Percentiles rank a stretch among this genome's conserved stretches.
Evolutionary conservation across 2,888 invertebrate genomes (phyloP).

Genomic region (Scaptomyza cyrtandrae): DNA sequence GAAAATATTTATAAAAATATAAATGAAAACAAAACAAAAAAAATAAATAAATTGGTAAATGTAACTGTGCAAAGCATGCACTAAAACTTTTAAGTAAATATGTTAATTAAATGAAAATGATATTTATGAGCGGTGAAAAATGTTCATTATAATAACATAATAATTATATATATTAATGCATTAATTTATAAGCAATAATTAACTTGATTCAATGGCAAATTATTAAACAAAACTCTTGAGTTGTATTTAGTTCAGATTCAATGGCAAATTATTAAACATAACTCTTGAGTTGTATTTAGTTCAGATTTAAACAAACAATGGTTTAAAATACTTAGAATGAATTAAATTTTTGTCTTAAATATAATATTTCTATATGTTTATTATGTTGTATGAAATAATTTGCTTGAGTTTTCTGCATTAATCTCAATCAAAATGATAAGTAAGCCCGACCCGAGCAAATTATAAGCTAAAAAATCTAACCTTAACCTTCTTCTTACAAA

Average conservation of each 20-base stretch:
- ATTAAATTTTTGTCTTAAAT: slow-evolving; percentile 1
- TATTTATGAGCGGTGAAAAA: slow-evolving; percentile 29
- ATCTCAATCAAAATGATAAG: slow-evolving; percentile 5
- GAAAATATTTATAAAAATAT: slow-evolving; percentile 27
- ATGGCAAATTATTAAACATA: background rate
- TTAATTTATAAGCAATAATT: slow-evolving; percentile 63
- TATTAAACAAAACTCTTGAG: slow-evolving; percentile 36
- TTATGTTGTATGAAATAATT: slow-evolving; percentile 24
- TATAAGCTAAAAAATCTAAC: slow-evolving; percentile 39
- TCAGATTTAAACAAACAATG: slow-evolving; percentile 15
- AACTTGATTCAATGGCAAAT: slow-evolving; percentile 19
- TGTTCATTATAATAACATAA: slow-evolving; percentile 47
- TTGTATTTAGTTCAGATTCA: too few species aligned
- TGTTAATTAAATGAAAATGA: slow-evolving; percentile 61
- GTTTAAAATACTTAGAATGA: slow-evolving; percentile 9
- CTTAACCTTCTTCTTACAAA: slow-evolving; percentile 2
- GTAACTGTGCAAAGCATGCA: slow-evolving; percentile 62
- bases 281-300: slow-evolving; percentile 46
- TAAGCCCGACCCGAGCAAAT: slow-evolving; percentile 53
- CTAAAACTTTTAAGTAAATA: slow-evolving; percentile 71
- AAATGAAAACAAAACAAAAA: slow-evolving; percentile 3
- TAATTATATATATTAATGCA: slow-evolving; percentile 30
- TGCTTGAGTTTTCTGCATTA: slow-evolving; percentile 11
- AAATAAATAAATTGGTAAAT: slow-evolving; percentile 60
- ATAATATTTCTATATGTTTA: slow-evolving; percentile 1